Conservation (phyloP, 2,113 vertebrate species). For the Pterophyllum scalare region DNA sequence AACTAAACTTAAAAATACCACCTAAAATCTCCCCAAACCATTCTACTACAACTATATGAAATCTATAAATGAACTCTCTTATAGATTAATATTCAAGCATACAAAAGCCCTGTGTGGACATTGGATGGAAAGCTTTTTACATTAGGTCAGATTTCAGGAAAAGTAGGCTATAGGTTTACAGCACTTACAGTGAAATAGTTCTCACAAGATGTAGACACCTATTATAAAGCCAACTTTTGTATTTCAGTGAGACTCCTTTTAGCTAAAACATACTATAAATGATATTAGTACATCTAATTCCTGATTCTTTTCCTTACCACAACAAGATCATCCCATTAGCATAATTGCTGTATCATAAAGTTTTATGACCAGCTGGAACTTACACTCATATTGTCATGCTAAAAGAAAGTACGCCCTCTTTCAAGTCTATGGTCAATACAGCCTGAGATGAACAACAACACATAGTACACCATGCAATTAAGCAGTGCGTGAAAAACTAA, state of each 20-base stretch:
- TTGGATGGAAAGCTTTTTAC: not conserved
- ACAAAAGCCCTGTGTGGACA: no score
- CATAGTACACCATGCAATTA: not conserved
- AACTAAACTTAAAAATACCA: not conserved
- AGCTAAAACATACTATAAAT: not conserved
- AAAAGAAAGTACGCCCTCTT: not conserved
- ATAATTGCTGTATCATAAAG: not conserved
- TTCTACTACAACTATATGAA: not conserved
- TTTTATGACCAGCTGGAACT: not conserved
- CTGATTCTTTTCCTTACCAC: not conserved
- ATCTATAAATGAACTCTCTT: not conserved
- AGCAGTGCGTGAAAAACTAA: not conserved
- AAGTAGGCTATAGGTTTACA: not conserved
- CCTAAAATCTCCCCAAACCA: not conserved
- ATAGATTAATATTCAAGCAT: not conserved
- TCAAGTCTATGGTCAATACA: not conserved
- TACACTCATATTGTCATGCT: not conserved
- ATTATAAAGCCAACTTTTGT: not conserved
- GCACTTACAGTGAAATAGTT: not conserved
- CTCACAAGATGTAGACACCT: not conserved
- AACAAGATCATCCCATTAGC: not conserved
- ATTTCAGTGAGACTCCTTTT: not conserved
- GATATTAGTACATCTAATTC: not conserved
- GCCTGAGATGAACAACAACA: not conserved
- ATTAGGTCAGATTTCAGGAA: not conserved